Evolutionary conservation across 2,888 invertebrate species (phyloP).

Genomic region (Drosophila acutilabella): DNA sequence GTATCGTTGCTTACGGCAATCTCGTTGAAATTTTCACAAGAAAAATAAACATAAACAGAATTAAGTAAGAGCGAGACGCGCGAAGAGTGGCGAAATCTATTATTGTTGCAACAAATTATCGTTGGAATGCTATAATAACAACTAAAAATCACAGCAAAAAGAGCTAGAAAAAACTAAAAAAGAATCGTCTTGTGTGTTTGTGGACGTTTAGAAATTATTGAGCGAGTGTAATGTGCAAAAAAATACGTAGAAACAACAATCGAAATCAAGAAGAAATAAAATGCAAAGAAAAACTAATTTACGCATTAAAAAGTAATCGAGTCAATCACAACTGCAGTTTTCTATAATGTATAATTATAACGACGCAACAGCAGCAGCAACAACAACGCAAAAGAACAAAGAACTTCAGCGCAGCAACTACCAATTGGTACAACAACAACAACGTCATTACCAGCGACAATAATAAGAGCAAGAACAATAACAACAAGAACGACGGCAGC

Average conservation of each 20-base stretch:
- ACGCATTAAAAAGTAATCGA: slow-evolving; percentile 69
- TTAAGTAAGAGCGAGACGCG: slow-evolving; percentile 53
- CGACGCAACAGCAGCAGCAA: slow-evolving; percentile 45
- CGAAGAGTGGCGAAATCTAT: slow-evolving; percentile 36
- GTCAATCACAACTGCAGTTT: slow-evolving; percentile 42
- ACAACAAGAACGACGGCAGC: slow-evolving; percentile 27
- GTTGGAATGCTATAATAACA: slow-evolving; percentile 25
- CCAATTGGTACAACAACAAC: slow-evolving; percentile 48
- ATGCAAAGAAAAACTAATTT: slow-evolving; percentile 71
- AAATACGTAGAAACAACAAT: slow-evolving; percentile 45
- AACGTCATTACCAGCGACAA: slow-evolving; percentile 24
- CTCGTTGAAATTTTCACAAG: slow-evolving; percentile 56
- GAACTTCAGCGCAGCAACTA: slow-evolving; percentile 50
- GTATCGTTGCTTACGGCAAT: slow-evolving; percentile 38
- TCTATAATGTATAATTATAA: slow-evolving; percentile 66
- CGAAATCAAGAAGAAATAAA: slow-evolving; percentile 45
- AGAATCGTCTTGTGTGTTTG: slow-evolving; percentile 28
- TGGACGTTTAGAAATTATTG: slow-evolving; percentile 28
- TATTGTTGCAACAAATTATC: slow-evolving; percentile 31
- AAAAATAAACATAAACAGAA: slow-evolving; percentile 64
- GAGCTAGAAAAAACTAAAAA: slow-evolving; percentile 11
- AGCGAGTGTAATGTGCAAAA: slow-evolving; percentile 43
- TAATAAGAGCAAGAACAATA: slow-evolving; percentile 25
- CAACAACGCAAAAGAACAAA: slow-evolving; percentile 59
- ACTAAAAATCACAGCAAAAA: slow-evolving; percentile 14